These are phyloP conservation scores for Sylvilagus floridanus DNA, from an alignment of 2,797 vertebrate genomes.

Conservation along the genomic window DNA sequence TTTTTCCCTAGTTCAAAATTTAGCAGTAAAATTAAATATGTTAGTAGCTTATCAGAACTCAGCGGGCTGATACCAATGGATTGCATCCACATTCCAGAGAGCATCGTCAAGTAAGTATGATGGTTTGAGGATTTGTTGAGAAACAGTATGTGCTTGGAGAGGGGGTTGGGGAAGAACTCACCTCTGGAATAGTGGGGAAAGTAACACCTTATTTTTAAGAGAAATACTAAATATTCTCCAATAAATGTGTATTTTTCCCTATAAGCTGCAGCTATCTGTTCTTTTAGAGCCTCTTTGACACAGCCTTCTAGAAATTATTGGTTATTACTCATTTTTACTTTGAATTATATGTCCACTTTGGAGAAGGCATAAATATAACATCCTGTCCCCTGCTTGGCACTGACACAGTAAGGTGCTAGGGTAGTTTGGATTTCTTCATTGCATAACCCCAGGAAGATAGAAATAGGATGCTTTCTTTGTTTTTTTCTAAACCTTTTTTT, in stretches of 20 bases:
- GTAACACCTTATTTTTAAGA: slow-evolving; percentile 43
- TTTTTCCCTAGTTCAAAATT: slow-evolving; percentile 93
- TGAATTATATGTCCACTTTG: slow-evolving; percentile 26
- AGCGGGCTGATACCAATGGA: slow-evolving; percentile 95
- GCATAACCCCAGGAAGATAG: background rate
- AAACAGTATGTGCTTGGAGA: background rate
- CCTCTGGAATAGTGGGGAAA: background rate
- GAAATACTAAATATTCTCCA: slow-evolving; percentile 28
- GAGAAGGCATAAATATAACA: slow-evolving; percentile 4
- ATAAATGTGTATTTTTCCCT: background rate
- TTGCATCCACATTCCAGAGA: slow-evolving; percentile 94
- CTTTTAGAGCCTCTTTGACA: slow-evolving; percentile 27
- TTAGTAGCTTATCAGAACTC: slow-evolving; percentile 93
- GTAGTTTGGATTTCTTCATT: background rate
- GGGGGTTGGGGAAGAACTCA: background rate
- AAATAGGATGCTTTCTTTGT: background rate
- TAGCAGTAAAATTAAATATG: slow-evolving; percentile 97
- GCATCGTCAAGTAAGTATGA: slow-evolving; percentile 94
- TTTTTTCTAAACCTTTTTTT: slow-evolving; percentile 1
- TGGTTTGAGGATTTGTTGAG: background rate
- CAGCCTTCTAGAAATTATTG: background rate
- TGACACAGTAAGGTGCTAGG: background rate
- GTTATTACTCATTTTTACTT: background rate
- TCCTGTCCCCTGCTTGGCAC: background rate
- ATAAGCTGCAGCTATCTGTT: background rate